Conservation (phyloP, 2,113 vertebrate species). For the Progne subis region DNA sequence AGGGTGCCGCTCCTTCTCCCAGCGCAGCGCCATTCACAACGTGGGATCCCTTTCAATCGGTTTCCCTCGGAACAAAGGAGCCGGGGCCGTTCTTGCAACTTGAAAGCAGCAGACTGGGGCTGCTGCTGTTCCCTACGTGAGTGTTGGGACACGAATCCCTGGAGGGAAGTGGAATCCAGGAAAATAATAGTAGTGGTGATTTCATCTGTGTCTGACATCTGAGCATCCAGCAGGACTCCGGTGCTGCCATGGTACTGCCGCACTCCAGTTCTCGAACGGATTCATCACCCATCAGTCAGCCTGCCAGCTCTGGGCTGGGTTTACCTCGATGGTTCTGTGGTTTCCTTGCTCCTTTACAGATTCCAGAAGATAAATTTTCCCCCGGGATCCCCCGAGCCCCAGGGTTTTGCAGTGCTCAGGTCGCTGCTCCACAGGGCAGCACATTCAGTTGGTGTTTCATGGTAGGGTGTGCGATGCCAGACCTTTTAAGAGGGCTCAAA, state of each 20-base stretch:
- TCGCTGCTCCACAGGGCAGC: background rate
- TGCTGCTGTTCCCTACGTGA: conserved; percentile 2
- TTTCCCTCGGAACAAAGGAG: conserved; percentile 15
- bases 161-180: conserved; percentile 14
- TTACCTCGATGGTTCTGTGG: background rate
- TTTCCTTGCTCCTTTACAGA: background rate
- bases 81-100: background rate
- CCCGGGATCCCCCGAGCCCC: background rate
- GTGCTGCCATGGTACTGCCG: background rate
- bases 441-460: background rate
- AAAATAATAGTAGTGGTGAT: conserved; percentile 17
- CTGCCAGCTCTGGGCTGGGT: background rate
- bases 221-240: background rate
- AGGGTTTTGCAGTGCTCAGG: background rate
- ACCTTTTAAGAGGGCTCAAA: rapidly evolving
- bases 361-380: background rate
- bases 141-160: background rate
- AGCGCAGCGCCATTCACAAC: background rate
- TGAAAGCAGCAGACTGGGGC: background rate
- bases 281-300: background rate
- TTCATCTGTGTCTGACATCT: background rate
- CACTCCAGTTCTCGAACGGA: background rate
- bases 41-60: background rate
- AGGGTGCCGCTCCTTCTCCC: background rate
- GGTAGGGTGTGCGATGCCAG: background rate